These are phyloP conservation scores for Torymus auratus DNA, from an alignment of 2,888 invertebrate genomes.

Conservation along the genomic window DNA sequence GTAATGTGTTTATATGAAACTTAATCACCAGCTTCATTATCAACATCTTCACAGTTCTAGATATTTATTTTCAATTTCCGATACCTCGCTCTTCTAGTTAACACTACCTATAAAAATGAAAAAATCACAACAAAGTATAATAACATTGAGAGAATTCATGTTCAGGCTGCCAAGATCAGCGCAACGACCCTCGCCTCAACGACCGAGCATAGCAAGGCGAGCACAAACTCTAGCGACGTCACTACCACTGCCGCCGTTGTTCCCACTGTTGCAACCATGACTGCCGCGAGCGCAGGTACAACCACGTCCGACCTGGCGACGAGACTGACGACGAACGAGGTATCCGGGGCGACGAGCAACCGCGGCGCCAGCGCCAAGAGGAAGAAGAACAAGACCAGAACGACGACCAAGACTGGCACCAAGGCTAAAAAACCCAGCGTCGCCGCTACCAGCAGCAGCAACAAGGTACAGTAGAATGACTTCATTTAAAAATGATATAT, in stretches of 20 bases:
- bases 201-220: background rate
- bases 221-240: background rate
- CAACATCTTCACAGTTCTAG: too few relatives aligned
- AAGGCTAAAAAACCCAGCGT: conserved; percentile 33
- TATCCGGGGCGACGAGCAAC: conserved; percentile 40
- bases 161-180: background rate
- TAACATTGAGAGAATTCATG: background rate
- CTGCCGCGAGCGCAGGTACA: background rate
- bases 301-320: conserved; percentile 42
- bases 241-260: background rate
- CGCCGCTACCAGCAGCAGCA: background rate
- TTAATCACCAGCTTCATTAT: too few relatives aligned
- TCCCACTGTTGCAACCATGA: background rate
- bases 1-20: too few relatives aligned
- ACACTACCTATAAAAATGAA: background rate
- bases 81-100: too few relatives aligned
- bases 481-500: too few relatives aligned
- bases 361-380: conserved; percentile 41
- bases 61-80: too few relatives aligned
- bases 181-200: background rate
- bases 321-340: conserved; percentile 51
- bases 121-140: background rate
- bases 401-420: conserved; percentile 28
- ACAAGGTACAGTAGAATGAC: conserved; percentile 11
- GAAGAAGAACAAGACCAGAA: conserved; percentile 64